phyloP scores from a whole-genome alignment of 2,797 vertebrate species.

The Psittacula derbiana region DNA sequence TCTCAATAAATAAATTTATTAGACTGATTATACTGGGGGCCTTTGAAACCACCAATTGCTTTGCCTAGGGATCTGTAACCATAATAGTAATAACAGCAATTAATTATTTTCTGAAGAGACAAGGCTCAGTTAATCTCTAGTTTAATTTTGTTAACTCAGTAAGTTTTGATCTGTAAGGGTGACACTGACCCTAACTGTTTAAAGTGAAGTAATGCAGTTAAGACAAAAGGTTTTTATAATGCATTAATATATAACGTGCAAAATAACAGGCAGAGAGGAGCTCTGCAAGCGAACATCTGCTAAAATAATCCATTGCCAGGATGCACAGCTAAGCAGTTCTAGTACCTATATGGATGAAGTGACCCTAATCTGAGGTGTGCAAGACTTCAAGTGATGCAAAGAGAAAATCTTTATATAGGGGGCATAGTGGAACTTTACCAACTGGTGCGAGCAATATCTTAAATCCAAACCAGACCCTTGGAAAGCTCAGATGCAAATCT shows the following conservation, averaged over 20 bases:
- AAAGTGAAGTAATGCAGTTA: slow-evolving; percentile 31
- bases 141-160: not conserved
- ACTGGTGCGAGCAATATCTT: not conserved
- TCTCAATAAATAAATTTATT: slow-evolving; percentile 25
- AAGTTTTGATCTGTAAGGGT: not conserved
- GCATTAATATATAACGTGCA: not conserved
- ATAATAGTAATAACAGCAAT: slow-evolving; percentile 9
- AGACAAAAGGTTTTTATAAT: slow-evolving; percentile 14
- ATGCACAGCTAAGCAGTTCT: not conserved
- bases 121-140: not conserved
- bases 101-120: slow-evolving; percentile 1
- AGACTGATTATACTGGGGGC: not conserved
- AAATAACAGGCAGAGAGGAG: not conserved
- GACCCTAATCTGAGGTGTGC: not conserved
- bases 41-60: slow-evolving; percentile 24
- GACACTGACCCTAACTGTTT: not conserved
- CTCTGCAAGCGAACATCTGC: not conserved
- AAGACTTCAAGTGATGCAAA: not conserved
- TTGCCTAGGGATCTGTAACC: not conserved
- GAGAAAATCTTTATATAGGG: not conserved
- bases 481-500: not conserved
- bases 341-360: not conserved
- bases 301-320: not conserved
- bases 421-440: not conserved
- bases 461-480: not conserved